Conservation (phyloP, 2,797 vertebrate genomes). For the Malurus splendens region DNA sequence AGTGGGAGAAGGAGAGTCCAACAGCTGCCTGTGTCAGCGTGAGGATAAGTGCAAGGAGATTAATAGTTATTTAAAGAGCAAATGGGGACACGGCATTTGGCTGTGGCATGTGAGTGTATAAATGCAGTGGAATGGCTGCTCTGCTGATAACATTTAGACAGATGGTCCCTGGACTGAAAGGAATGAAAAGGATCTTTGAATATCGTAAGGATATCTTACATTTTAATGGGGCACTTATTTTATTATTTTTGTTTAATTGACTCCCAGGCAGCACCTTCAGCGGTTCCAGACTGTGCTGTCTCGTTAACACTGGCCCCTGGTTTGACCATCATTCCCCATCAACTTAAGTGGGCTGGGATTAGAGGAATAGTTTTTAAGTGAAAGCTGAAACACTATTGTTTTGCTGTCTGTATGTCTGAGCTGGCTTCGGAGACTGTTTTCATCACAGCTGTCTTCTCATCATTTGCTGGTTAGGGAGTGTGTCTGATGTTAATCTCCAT, state of each 20-base stretch:
- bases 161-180: constrained; percentile 71
- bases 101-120: constrained; percentile 83
- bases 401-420: constrained; percentile 38
- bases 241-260: neutral
- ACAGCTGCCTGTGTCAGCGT: constrained; percentile 84
- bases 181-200: constrained; percentile 68
- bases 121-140: constrained; percentile 76
- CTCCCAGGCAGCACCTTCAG: neutral
- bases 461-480: constrained; percentile 29
- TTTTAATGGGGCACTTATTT: neutral
- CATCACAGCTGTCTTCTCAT: constrained; percentile 10
- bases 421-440: constrained; percentile 20
- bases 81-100: constrained; percentile 76
- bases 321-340: neutral
- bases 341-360: neutral
- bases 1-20: neutral
- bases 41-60: constrained; percentile 84
- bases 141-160: constrained; percentile 56
- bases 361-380: constrained; percentile 26
- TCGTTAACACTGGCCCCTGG: neutral
- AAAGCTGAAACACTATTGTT: constrained; percentile 45
- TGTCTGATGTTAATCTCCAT: constrained; percentile 41
- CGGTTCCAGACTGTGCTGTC: neutral
- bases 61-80: constrained; percentile 85
- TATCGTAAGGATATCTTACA: constrained; percentile 28